Evolutionary conservation across 2,113 vertebrate genomes (phyloP).

Genomic region (Phylloscopus whistleri): DNA sequence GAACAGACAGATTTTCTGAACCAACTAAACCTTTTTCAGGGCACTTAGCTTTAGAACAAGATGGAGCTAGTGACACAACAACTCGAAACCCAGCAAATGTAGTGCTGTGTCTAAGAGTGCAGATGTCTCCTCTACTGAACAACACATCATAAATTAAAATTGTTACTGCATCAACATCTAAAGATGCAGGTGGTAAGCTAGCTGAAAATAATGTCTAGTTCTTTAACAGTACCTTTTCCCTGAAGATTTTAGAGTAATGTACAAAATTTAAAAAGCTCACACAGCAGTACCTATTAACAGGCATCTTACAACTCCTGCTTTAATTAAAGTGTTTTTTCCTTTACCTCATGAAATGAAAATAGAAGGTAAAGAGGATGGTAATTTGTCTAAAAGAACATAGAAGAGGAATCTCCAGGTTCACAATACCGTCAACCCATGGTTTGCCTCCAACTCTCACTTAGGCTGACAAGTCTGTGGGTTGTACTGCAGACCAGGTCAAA

Average conservation of each 20-base stretch:
- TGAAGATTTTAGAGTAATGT: background rate
- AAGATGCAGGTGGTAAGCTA: background rate
- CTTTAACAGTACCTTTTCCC: background rate
- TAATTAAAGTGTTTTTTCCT: background rate
- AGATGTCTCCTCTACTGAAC: background rate
- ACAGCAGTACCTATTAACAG: background rate
- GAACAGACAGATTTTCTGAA: background rate
- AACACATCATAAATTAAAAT: background rate
- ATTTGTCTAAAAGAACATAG: background rate
- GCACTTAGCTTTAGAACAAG: background rate
- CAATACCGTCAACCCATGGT: background rate
- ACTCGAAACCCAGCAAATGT: background rate
- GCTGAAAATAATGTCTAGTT: background rate
- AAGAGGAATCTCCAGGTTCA: background rate
- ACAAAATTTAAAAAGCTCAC: background rate
- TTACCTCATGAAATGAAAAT: background rate
- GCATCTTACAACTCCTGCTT: background rate
- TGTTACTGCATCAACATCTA: background rate
- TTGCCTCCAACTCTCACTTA: background rate
- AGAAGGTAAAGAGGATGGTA: background rate
- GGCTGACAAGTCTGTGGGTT: background rate
- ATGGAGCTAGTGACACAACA: background rate
- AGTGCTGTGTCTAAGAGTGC: background rate
- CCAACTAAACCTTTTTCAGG: background rate
- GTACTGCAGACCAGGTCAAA: background rate